A percentile compares a stretch with the other conserved stretches of the same genome.
Conservation (phyloP, 2,113 vertebrate species). For the Gobio gobio region DNA sequence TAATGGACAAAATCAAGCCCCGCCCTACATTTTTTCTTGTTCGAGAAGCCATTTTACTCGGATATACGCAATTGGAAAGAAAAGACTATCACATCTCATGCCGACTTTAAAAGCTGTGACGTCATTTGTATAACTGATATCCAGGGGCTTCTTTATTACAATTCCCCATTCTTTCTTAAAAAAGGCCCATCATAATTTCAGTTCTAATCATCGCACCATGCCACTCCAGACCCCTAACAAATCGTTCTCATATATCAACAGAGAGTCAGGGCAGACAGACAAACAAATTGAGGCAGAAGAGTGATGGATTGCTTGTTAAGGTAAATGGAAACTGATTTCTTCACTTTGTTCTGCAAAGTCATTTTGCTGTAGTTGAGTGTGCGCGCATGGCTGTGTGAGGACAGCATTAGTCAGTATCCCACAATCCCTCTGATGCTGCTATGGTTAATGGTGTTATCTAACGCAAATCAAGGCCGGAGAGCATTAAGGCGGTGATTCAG, state of each 20-base stretch:
- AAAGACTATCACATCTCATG: too few species aligned
- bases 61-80: too few species aligned
- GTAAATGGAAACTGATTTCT: slow-evolving; percentile 43
- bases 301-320: slow-evolving; percentile 41
- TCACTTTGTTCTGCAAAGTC: slow-evolving; percentile 7
- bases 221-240: not conserved
- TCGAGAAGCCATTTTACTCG: too few species aligned
- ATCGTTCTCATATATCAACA: slow-evolving; percentile 36
- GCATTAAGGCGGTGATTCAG: slow-evolving; percentile 49
- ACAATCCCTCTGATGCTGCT: slow-evolving; percentile 2
- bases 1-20: too few species aligned
- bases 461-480: slow-evolving; percentile 41
- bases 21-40: too few species aligned
- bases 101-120: not conserved
- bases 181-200: slow-evolving; percentile 13
- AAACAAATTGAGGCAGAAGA: not conserved
- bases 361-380: not conserved
- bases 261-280: not conserved
- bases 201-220: not conserved
- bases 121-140: not conserved
- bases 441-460: slow-evolving; percentile 50
- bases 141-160: slow-evolving; percentile 24
- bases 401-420: slow-evolving; percentile 14
- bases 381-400: slow-evolving; percentile 7
- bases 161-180: not conserved